Evolutionary conservation across 2,113 vertebrate species (phyloP).

Genomic region (Chaetops frenatus): DNA sequence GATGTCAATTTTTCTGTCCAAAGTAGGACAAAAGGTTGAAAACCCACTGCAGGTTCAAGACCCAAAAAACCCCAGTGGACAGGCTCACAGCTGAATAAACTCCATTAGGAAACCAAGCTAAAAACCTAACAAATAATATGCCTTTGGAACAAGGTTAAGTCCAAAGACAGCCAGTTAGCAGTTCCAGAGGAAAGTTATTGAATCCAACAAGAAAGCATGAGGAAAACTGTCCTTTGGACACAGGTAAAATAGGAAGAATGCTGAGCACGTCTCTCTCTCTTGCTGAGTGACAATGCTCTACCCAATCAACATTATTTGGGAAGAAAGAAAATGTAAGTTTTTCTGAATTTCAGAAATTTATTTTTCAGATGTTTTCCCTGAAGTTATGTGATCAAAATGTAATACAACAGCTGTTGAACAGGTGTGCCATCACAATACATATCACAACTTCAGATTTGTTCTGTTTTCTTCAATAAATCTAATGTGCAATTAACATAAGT

Average conservation of each 20-base stretch:
- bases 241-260: not conserved
- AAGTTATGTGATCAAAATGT: not conserved
- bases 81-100: not conserved
- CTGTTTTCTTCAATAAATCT: not conserved
- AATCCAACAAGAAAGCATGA: not conserved
- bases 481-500: not conserved
- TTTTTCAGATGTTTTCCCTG: not conserved
- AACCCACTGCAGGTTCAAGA: not conserved
- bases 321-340: not conserved
- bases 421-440: not conserved
- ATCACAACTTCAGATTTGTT: not conserved
- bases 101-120: not conserved
- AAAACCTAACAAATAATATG: not conserved
- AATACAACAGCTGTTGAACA: not conserved
- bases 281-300: not conserved
- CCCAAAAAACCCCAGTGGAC: not conserved
- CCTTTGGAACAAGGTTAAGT: not conserved
- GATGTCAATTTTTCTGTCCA: not conserved
- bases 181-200: not conserved
- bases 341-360: not conserved
- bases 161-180: not conserved
- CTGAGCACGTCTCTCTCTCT: not conserved
- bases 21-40: not conserved
- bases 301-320: not conserved
- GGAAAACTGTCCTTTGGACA: not conserved